phyloP scores from a whole-genome alignment of 2,113 vertebrate species.

The Bufo bufo region DNA sequence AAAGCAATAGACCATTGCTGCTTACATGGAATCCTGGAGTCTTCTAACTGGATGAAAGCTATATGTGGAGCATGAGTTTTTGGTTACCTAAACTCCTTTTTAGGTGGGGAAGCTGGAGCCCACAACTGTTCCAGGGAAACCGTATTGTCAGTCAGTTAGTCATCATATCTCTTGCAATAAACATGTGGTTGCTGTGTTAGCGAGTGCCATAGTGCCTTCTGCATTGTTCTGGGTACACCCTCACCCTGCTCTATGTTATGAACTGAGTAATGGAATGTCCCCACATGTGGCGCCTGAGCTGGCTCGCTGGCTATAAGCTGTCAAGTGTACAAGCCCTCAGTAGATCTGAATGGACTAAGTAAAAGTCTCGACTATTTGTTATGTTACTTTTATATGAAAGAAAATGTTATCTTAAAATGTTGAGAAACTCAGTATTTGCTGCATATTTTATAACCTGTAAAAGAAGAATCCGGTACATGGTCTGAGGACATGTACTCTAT shows the following conservation, averaged over 20 bases:
- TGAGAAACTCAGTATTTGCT: constrained; percentile 85
- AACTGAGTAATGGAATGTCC: not conserved
- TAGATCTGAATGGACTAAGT: constrained; percentile 66
- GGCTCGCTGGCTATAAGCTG: constrained; percentile 67
- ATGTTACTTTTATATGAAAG: constrained; percentile 85
- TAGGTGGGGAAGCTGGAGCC: not conserved
- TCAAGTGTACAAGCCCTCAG: constrained; percentile 60
- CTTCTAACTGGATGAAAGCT: constrained; percentile 41
- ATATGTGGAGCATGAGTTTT: not conserved
- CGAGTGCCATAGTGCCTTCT: constrained; percentile 50
- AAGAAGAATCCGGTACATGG: constrained; percentile 79
- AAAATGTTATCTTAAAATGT: constrained; percentile 84
- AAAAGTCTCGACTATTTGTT: constrained; percentile 72
- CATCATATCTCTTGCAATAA: not conserved
- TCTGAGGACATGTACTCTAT: constrained; percentile 78
- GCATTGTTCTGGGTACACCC: constrained; percentile 50
- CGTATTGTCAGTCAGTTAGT: not conserved
- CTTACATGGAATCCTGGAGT: not conserved
- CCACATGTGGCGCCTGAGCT: constrained; percentile 56
- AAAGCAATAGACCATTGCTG: constrained; percentile 54
- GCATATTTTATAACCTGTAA: constrained; percentile 79
- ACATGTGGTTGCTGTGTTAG: not conserved
- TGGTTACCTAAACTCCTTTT: not conserved
- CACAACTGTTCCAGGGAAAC: not conserved
- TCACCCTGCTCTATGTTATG: constrained; percentile 60